Base-by-base conservation (phyloP, 2,888 invertebrate genomes). In the Sicus ferrugineus region DNA sequence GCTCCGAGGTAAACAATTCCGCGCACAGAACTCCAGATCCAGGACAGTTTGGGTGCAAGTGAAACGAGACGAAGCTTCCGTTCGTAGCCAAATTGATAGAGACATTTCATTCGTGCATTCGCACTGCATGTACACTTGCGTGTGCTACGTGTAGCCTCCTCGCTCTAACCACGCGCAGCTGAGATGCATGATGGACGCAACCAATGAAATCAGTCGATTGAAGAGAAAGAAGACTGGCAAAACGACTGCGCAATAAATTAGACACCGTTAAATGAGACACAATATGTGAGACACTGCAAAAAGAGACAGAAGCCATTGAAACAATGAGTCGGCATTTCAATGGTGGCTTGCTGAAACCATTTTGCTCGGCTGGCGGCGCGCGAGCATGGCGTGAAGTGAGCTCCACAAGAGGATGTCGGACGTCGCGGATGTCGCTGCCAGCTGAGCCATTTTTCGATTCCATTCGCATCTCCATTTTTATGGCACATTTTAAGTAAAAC, bases 211-310 rank as follows among this genome's bases (percentile, higher is more conserved):
- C 16, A 26, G 23, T 42, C 11, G n/a, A n/a, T n/a, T n/a, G n/a
- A n/a, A n/a, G n/a, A n/a, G n/a, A n/a, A n/a, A n/a, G n/a, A 14
- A 23, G 46, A 23, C n/a, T 61, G 56, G 7, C 26, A 63, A 72
- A 70, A 34, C 70, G 70, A 70, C 72, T 77, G 79, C 81, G 81
- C 80, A 81, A 81, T 81, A 80, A 81, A 80, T 81, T 81, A 81
- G 76, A 75, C 72, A 72, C 73, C 73, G 80, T 80, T 80, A 81
- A 81, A 80, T 77, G 77, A 75, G 75, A 73, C 77, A 78, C 21
- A 42, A 31, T 59, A 58, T 70, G 65, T 70, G 64, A 19, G 28
- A 46, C 23, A 68, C 58, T 61, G 67, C 31, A 59, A 50, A 61
- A 65, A 30, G 21, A 64, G 50, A 52, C 31, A 31, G 68, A 38